Base-by-base conservation (phyloP, 1,140 invertebrate genomes). In the Papilio glaucus region DNA sequence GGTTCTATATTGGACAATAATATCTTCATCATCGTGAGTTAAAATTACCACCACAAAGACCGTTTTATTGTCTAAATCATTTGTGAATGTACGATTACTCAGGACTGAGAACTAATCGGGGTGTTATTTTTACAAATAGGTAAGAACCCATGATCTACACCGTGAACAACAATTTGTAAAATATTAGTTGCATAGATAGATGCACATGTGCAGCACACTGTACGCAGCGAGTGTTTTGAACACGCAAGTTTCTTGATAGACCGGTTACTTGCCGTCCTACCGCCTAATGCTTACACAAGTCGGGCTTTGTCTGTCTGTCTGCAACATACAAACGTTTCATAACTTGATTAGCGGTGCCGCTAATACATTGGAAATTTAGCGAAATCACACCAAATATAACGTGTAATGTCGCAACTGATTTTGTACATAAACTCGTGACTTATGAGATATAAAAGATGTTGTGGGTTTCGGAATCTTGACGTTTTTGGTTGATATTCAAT, bases 291-390 rank as follows among this genome's bases (percentile, higher is more conserved):
- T 21, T 49, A 21, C 24, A 26, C 49, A 57, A 57, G 24, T 10
- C 49, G 21, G 18, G 24, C 21, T 53, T 53, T 57, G 49, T 57
- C 42, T 8, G n/a, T 45, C 49, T 57, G 21, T 13, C 38, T 7
- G 38, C 38, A n/a, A n/a, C 2, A 33, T 33, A 33, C 29, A 24
- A 53, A 29, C 41, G 69, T 78, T 75, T 78, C 75, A 61, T 77
- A 77, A 77, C 69, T 37, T 77, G 38, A 72, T 77, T 75, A 75
- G 45, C 53, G 45, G 15, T 74, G 53, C 15, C 24, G 57, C 57
- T 53, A 72, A 65, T 71, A 42, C 49, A 77, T 77, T 61, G 49
- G 26, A 39, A 65, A 63, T 73, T 71, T 77, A 45, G 61, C 72
- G 67, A 72, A 77, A 74, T 71, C 38, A 71, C 60, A 69, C 49